Evolutionary conservation across 2,888 invertebrate species (phyloP).

Genomic region (Parasteatoda lunata): DNA sequence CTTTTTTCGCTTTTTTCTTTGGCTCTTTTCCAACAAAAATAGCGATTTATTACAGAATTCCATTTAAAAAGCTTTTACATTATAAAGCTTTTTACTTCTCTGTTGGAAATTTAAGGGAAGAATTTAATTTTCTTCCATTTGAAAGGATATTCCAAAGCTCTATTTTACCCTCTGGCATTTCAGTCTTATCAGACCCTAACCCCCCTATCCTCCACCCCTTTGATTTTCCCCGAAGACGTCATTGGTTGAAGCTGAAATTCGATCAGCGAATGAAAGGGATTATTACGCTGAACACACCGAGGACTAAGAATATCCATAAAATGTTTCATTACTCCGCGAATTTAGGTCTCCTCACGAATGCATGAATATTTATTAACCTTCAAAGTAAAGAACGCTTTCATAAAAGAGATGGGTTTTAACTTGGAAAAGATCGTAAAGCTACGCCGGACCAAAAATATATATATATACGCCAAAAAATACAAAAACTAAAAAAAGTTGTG

Average conservation of each 20-base stretch:
- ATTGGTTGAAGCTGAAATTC: slow-evolving; percentile 60
- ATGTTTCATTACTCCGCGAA: slow-evolving; percentile 68
- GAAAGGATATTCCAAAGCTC: slow-evolving; percentile 14
- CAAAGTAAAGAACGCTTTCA: slow-evolving; percentile 65
- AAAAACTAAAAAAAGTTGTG: slow-evolving; percentile 25
- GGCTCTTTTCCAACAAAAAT: too few species aligned
- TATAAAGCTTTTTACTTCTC: not conserved
- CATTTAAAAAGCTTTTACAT: not conserved
- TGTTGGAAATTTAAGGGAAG: not conserved
- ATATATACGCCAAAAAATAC: slow-evolving; percentile 27
- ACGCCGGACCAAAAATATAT: slow-evolving; percentile 42
- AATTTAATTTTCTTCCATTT: slow-evolving; percentile 21
- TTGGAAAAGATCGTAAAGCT: slow-evolving; percentile 67
- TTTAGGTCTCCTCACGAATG: slow-evolving; percentile 66
- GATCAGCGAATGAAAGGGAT: slow-evolving; percentile 67
- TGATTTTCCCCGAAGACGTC: slow-evolving; percentile 41
- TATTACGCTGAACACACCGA: slow-evolving; percentile 63
- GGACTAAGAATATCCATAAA: slow-evolving; percentile 68
- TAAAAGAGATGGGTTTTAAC: slow-evolving; percentile 60
- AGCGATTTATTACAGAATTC: too few species aligned
- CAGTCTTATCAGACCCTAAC: slow-evolving; percentile 6
- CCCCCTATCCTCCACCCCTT: not conserved
- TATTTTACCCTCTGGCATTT: slow-evolving; percentile 15
- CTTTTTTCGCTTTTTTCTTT: too few species aligned
- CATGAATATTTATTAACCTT: slow-evolving; percentile 68